Percentiles rank a stretch among this genome's conserved stretches.
These are phyloP conservation scores for Xanthia togata DNA, from an alignment of 2,888 invertebrate species.

Conservation along the genomic window DNA sequence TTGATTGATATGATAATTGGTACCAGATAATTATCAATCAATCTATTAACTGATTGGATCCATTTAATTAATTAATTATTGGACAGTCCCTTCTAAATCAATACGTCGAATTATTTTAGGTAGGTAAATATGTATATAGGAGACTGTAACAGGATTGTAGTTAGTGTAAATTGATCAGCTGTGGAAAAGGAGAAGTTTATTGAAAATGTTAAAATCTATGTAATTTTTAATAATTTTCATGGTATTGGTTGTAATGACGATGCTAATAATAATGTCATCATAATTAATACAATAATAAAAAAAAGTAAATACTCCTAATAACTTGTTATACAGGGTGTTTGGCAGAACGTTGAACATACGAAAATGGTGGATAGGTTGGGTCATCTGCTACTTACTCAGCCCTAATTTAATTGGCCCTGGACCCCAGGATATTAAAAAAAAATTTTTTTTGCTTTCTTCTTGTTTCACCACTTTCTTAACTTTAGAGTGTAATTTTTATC, in stretches of 20 bases:
- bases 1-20: no score
- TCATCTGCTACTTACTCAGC: no score
- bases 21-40: constrained; percentile 50
- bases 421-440: no score
- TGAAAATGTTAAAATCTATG: neutral
- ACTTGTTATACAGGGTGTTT: no score
- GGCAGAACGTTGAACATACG: no score
- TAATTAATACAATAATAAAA: neutral
- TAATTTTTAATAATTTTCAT: neutral
- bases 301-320: no score
- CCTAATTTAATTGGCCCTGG: no score
- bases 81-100: constrained; percentile 19
- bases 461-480: no score
- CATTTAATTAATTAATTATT: constrained; percentile 56
- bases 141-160: neutral
- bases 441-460: no score
- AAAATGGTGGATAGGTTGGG: no score
- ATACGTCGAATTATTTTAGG: constrained; percentile 25
- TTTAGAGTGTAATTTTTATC: no score
- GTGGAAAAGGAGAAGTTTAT: neutral
- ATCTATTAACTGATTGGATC: constrained; percentile 59
- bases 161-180: neutral
- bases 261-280: neutral
- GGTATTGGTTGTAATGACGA: no score
- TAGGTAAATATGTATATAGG: neutral